Percentiles rank a stretch among this genome's conserved stretches.
Evolutionary conservation across 1,140 invertebrate genomes (phyloP).

Genomic region (Platorchestia sp.): DNA sequence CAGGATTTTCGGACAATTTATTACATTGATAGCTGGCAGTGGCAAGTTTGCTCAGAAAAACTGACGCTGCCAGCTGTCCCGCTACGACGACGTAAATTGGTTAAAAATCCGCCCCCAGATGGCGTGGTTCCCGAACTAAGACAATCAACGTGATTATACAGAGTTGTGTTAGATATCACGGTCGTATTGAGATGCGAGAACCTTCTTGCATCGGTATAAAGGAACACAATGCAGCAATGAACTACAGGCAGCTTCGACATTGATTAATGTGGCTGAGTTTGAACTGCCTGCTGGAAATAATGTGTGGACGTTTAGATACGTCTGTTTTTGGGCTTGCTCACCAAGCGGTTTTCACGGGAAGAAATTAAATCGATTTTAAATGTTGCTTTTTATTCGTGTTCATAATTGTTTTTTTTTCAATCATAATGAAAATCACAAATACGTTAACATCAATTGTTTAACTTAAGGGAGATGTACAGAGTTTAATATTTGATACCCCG

Average conservation of each 20-base stretch:
- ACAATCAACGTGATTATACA: background rate
- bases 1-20: background rate
- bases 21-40: too few species aligned
- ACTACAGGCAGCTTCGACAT: background rate
- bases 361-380: too few species aligned
- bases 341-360: background rate
- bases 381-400: too few species aligned
- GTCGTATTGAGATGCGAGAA: background rate
- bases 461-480: background rate
- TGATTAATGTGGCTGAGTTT: background rate
- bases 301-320: background rate
- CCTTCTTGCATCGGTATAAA: background rate
- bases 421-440: too few species aligned
- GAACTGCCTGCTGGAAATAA: background rate
- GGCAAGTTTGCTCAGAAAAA: too few species aligned
- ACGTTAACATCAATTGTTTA: background rate
- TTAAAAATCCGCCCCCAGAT: too few species aligned
- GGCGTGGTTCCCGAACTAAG: too few species aligned
- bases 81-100: too few species aligned
- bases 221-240: background rate
- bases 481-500: too few species aligned
- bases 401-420: too few species aligned
- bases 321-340: background rate
- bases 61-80: too few species aligned
- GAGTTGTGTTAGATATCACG: background rate